Percentiles rank a stretch among this genome's conserved stretches.
These are phyloP conservation scores for Urocyon cinereoargenteus DNA, from an alignment of 2,797 vertebrate species.

Conservation along the genomic window DNA sequence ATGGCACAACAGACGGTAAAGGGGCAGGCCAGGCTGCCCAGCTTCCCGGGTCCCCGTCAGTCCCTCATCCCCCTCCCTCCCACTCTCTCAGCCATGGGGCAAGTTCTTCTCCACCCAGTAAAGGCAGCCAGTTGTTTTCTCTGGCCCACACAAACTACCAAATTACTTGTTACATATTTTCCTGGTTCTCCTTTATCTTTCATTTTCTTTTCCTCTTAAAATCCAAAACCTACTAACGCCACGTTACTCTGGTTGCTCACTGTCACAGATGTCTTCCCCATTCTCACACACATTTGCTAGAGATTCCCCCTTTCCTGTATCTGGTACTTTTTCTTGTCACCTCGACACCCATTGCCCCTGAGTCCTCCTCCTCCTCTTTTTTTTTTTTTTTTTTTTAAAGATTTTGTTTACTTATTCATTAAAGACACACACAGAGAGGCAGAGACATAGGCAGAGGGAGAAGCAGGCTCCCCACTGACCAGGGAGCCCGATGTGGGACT, in stretches of 20 bases:
- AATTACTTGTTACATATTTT: accelerated
- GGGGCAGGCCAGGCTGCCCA: accelerated
- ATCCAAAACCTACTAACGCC: neutral
- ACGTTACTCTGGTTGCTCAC: accelerated
- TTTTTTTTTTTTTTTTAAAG: too few relatives aligned
- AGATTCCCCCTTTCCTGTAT: accelerated
- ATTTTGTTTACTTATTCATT: too few relatives aligned
- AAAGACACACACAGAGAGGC: too few relatives aligned
- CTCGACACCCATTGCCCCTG: accelerated
- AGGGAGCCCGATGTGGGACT: too few relatives aligned
- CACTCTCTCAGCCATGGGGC: neutral
- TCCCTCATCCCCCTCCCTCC: accelerated
- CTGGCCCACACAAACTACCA: accelerated
- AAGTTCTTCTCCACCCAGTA: accelerated
- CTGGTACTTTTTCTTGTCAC: neutral
- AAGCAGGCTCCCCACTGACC: too few relatives aligned
- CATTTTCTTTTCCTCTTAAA: neutral
- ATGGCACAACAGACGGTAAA: neutral
- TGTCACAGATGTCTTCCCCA: accelerated
- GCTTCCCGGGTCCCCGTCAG: accelerated
- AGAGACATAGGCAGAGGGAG: too few relatives aligned
- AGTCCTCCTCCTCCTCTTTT: accelerated
- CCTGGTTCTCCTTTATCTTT: neutral
- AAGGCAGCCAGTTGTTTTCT: accelerated
- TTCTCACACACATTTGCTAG: accelerated